These are phyloP conservation scores for Dicrurus megarhynchus DNA, from an alignment of 2,113 vertebrate species.

Conservation along the genomic window DNA sequence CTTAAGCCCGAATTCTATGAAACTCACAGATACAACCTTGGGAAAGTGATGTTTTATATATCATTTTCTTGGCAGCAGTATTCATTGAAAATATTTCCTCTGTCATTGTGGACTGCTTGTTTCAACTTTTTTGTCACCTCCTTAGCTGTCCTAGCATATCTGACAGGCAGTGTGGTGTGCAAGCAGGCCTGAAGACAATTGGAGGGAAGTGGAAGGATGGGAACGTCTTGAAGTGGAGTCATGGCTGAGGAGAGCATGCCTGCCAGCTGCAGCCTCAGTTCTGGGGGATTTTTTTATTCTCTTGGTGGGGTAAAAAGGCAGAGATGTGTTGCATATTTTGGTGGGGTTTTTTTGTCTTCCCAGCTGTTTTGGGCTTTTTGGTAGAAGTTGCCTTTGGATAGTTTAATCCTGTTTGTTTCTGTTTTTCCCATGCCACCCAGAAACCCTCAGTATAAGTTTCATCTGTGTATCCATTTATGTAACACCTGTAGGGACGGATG, in stretches of 20 bases:
- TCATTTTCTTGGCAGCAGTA: background rate
- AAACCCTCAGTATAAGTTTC: background rate
- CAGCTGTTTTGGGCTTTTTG: background rate
- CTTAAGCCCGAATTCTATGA: background rate
- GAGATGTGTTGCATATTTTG: background rate
- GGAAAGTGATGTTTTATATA: background rate
- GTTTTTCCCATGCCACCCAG: background rate
- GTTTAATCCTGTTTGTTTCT: background rate
- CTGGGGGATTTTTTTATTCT: background rate
- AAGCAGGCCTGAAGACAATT: background rate
- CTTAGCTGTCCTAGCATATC: background rate
- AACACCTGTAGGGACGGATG: background rate
- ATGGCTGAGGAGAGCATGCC: background rate
- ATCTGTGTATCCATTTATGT: background rate
- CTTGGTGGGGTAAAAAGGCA: background rate
- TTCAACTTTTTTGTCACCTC: background rate
- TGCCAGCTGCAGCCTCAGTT: background rate
- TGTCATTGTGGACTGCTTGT: background rate
- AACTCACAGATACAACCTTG: background rate
- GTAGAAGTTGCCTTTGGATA: background rate
- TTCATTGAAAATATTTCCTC: slow-evolving; percentile 21
- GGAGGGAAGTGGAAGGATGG: background rate
- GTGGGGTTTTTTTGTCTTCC: background rate
- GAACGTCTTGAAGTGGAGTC: background rate
- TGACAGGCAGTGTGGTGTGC: slow-evolving; percentile 1